Evolutionary conservation across 35 echinoderm and acorn worm genomes (phyloP).

Genomic region (Patiria miniata): DNA sequence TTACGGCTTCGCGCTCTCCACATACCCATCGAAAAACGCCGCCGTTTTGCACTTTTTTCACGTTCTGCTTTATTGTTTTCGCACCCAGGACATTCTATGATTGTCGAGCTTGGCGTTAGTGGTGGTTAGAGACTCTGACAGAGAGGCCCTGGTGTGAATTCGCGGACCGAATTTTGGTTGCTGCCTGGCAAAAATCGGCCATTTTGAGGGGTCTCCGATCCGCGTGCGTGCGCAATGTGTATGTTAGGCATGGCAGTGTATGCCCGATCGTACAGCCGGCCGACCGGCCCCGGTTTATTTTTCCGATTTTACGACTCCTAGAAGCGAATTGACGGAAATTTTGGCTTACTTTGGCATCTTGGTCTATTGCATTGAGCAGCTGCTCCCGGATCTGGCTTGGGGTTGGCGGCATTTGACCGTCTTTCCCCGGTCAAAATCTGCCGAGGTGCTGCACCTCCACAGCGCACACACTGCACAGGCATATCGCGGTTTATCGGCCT

Average conservation of each 20-base stretch:
- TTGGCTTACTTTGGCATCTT: conserved; percentile 93
- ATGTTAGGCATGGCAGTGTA: conserved; percentile 34
- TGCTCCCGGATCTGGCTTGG: conserved; percentile 92
- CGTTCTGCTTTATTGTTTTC: background rate
- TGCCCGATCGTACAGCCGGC: background rate
- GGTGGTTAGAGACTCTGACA: conserved; percentile 34
- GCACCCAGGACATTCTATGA: conserved; percentile 45
- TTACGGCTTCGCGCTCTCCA: conserved; percentile 41
- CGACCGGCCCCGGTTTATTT: background rate
- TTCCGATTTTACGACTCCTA: background rate
- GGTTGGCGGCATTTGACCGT: conserved; percentile 97
- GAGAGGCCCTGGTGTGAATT: background rate
- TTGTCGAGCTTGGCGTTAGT: conserved; percentile 25
- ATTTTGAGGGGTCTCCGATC: conserved; percentile 66
- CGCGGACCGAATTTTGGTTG: conserved; percentile 1
- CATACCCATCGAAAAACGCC: conserved; percentile 35
- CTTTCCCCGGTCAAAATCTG: conserved; percentile 78
- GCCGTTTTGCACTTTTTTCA: conserved; percentile 28
- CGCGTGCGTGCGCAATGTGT: background rate
- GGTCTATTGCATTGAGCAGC: conserved; percentile 87
- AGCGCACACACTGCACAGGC: conserved; percentile 53
- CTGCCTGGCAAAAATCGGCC: conserved; percentile 35
- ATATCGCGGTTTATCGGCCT: conserved; percentile 26
- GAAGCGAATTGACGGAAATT: conserved; percentile 25
- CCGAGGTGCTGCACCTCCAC: conserved; percentile 78